Conservation (phyloP, 2,888 invertebrate genomes). For the Ernsta delagoae region DNA sequence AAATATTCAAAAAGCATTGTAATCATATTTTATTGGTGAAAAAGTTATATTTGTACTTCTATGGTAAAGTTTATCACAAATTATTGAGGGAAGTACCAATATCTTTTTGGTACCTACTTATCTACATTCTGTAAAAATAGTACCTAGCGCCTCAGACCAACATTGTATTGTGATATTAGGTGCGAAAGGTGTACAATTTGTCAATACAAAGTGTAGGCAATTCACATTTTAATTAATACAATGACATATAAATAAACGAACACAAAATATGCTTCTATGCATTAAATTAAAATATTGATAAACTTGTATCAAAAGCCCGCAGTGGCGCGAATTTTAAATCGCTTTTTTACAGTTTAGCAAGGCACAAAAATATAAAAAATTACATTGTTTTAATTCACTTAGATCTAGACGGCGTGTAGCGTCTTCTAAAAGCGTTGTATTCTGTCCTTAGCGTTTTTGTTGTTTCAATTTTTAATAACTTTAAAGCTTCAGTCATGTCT, state of each 20-base stretch:
- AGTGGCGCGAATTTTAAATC: conserved; percentile 59
- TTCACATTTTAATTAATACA: not conserved
- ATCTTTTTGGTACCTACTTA: too few relatives aligned
- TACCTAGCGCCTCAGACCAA: too few relatives aligned
- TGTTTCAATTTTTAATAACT: conserved; percentile 66
- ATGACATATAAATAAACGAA: not conserved
- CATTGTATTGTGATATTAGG: too few relatives aligned
- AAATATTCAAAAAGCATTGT: too few relatives aligned
- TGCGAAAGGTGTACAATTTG: not conserved
- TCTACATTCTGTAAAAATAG: too few relatives aligned
- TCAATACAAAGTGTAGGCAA: not conserved
- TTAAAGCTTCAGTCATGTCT: conserved; percentile 64
- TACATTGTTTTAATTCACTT: conserved; percentile 39
- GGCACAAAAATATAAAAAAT: conserved; percentile 38
- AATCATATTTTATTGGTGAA: too few relatives aligned
- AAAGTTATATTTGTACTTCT: too few relatives aligned
- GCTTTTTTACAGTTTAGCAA: conserved; percentile 40
- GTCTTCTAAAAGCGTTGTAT: conserved; percentile 68
- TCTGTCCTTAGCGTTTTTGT: conserved; percentile 72
- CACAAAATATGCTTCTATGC: not conserved
- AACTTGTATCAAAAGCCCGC: not conserved
- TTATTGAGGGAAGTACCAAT: too few relatives aligned
- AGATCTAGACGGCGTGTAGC: conserved; percentile 58
- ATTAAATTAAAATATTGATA: not conserved
- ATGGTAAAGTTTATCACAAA: too few relatives aligned